Evolutionary conservation across 2,888 invertebrate species (phyloP).

Genomic region (Pandemis corylana): DNA sequence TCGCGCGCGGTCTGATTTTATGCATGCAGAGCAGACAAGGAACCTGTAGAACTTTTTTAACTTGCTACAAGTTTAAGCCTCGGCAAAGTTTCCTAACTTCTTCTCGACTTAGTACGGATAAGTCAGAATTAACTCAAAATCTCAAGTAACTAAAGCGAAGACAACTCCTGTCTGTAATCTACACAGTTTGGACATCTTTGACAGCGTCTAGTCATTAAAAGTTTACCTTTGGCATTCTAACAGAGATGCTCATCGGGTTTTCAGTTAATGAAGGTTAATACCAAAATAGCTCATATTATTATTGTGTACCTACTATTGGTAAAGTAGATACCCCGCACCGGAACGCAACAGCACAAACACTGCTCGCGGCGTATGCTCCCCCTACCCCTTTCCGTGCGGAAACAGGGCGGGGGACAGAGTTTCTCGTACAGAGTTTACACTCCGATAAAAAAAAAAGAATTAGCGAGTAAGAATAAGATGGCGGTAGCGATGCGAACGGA

Average conservation of each 20-base stretch:
- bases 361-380: too few relatives aligned
- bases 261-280: not conserved
- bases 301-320: too few relatives aligned
- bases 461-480: too few relatives aligned
- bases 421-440: too few relatives aligned
- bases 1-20: too few relatives aligned
- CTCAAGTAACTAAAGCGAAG: conserved; percentile 2
- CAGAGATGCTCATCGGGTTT: not conserved
- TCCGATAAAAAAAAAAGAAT: too few relatives aligned
- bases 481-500: too few relatives aligned
- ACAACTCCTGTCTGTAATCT: not conserved
- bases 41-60: not conserved
- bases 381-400: too few relatives aligned
- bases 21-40: not conserved
- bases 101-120: not conserved
- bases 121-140: not conserved
- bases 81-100: not conserved
- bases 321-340: too few relatives aligned
- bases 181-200: not conserved
- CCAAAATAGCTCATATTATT: not conserved
- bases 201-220: conserved; percentile 4
- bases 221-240: not conserved
- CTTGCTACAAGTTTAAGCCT: conserved; percentile 4
- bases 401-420: too few relatives aligned
- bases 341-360: too few relatives aligned